A percentile compares a stretch with the other conserved stretches of the same genome.
Conservation (phyloP, 2,113 vertebrate genomes). For the Polypterus bichir region DNA sequence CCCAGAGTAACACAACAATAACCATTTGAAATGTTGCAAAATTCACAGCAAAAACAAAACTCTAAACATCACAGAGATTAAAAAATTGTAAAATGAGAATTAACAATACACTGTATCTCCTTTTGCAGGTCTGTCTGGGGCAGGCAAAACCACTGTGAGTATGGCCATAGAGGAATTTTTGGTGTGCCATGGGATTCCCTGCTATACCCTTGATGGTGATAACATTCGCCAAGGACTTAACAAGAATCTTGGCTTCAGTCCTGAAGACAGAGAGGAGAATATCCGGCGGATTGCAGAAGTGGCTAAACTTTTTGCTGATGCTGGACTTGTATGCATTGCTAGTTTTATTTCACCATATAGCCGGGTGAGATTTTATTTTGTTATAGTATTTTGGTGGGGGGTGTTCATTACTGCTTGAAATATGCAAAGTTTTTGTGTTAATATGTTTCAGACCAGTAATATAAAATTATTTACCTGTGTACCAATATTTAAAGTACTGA, state of each 20-base stretch:
- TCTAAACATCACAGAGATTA: too few species aligned
- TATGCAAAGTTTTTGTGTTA: too few species aligned
- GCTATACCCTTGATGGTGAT: constrained; percentile 91
- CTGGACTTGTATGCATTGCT: constrained; percentile 87
- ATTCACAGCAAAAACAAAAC: background rate
- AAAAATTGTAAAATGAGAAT: too few species aligned
- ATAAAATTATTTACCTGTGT: too few species aligned
- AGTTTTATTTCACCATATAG: constrained; percentile 94
- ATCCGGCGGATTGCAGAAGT: constrained; percentile 93
- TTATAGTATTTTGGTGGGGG: too few species aligned
- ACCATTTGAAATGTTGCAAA: background rate
- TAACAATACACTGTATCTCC: background rate
- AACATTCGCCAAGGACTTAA: constrained; percentile 95
- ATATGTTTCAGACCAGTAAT: too few species aligned
- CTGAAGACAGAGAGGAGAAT: constrained; percentile 91
- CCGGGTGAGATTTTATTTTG: constrained; percentile 50
- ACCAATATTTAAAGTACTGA: too few species aligned
- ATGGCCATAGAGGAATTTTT: constrained; percentile 95
- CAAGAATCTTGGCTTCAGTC: constrained; percentile 90
- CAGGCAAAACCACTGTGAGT: constrained; percentile 94
- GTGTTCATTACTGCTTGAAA: too few species aligned
- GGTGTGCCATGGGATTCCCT: constrained; percentile 92
- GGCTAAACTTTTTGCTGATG: constrained; percentile 89
- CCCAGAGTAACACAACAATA: background rate
- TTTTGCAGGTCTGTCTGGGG: constrained; percentile 76